Evolutionary conservation across 2,113 vertebrate species (phyloP).

Genomic region (Triplophysa dalaica): DNA sequence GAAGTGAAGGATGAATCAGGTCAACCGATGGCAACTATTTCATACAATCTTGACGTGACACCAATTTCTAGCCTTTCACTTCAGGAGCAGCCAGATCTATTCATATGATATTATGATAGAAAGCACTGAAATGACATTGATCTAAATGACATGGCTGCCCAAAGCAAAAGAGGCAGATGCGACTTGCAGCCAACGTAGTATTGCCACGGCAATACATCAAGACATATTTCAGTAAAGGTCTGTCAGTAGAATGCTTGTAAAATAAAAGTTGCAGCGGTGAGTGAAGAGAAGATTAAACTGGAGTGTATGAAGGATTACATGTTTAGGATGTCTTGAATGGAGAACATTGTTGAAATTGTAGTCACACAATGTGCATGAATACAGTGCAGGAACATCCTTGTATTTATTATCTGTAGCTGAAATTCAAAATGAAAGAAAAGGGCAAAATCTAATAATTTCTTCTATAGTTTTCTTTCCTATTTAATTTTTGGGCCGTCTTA

Average conservation of each 20-base stretch:
- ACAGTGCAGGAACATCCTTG: too few relatives aligned
- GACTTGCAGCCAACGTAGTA: conserved; percentile 56
- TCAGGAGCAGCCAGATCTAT: conserved; percentile 53
- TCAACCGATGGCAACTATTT: conserved; percentile 39
- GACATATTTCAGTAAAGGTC: conserved; percentile 37
- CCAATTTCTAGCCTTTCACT: conserved; percentile 53
- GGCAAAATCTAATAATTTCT: too few relatives aligned
- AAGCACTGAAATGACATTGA: conserved; percentile 32
- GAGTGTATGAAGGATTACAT: not conserved
- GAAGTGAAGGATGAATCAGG: conserved; percentile 29
- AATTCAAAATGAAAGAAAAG: too few relatives aligned
- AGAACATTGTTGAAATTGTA: not conserved
- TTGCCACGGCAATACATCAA: conserved; percentile 58
- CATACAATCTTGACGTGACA: conserved; percentile 34
- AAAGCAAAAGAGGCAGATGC: conserved; percentile 50
- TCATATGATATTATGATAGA: conserved; percentile 46
- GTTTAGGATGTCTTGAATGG: not conserved
- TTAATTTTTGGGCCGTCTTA: not conserved
- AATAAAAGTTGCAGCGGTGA: conserved; percentile 21
- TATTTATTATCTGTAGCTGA: too few relatives aligned
- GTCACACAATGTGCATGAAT: too few relatives aligned
- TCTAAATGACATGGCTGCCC: conserved; percentile 50
- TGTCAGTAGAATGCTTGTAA: conserved; percentile 38
- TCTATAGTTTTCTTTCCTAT: not conserved
- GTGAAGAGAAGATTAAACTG: not conserved